These are phyloP conservation scores for Arctocebus calabarensis DNA, from an alignment of 2,797 vertebrate species.

Conservation along the genomic window DNA sequence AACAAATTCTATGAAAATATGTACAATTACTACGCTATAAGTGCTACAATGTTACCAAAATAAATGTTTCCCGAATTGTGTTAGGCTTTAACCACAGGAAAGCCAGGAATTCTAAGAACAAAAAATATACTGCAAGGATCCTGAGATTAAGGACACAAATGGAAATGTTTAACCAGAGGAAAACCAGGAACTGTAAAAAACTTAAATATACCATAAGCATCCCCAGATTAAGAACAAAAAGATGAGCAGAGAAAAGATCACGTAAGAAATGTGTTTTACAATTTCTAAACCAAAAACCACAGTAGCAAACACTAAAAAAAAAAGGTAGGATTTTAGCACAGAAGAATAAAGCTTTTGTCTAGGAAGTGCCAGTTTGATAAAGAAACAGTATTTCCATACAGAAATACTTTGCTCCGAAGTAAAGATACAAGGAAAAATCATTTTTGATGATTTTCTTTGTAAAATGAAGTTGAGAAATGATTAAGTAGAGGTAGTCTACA, in stretches of 20 bases:
- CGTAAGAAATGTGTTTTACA: neutral
- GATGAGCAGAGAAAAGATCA: slow-evolving; percentile 43
- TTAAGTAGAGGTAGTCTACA: slow-evolving; percentile 59
- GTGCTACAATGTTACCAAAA: neutral
- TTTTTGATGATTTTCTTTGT: slow-evolving; percentile 27
- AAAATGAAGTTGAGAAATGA: slow-evolving; percentile 64
- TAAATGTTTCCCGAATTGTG: neutral
- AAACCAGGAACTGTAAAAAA: slow-evolving; percentile 19
- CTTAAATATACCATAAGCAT: neutral
- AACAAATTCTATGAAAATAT: slow-evolving; percentile 2
- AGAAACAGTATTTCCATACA: slow-evolving; percentile 3
- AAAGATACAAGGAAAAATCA: slow-evolving; percentile 58
- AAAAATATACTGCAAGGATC: neutral
- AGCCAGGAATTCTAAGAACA: slow-evolving; percentile 3
- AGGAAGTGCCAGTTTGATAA: slow-evolving; percentile 41
- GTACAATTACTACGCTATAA: neutral
- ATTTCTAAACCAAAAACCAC: slow-evolving; percentile 69
- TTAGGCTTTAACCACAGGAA: neutral
- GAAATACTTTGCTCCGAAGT: slow-evolving; percentile 69
- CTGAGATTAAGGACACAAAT: neutral
- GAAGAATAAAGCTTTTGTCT: slow-evolving; percentile 22
- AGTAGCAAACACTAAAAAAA: slow-evolving; percentile 51
- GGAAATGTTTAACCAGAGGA: neutral
- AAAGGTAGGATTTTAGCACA: slow-evolving; percentile 35
- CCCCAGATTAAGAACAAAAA: slow-evolving; percentile 21